Percentiles rank a stretch among this genome's conserved stretches.
Conservation (phyloP, 2,113 vertebrate genomes). For the Etia nguti region DNA sequence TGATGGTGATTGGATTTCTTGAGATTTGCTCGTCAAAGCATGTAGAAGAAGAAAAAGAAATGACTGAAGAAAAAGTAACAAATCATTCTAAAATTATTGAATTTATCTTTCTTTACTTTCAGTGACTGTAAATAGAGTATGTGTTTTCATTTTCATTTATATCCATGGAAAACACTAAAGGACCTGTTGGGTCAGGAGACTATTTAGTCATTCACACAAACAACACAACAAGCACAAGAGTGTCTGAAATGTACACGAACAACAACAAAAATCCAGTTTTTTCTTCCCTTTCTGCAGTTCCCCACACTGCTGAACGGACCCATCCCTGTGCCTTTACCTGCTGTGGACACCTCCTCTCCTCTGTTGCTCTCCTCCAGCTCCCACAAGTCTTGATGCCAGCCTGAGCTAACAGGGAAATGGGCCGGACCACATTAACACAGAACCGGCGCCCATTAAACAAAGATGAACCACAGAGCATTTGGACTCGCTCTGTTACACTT, state of each 20-base stretch:
- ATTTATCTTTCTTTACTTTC: not conserved
- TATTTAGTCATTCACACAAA: not conserved
- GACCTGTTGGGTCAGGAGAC: not conserved
- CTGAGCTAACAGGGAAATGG: not conserved
- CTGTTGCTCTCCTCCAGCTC: constrained; percentile 83
- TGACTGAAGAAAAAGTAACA: not conserved
- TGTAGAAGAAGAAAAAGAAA: not conserved
- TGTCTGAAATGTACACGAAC: not conserved
- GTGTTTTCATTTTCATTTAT: not conserved
- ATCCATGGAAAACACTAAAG: not conserved
- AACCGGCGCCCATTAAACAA: not conserved
- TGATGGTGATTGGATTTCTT: not conserved
- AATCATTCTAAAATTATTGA: not conserved
- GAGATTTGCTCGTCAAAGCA: not conserved
- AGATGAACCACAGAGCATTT: not conserved
- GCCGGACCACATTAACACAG: not conserved
- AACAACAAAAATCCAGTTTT: not conserved
- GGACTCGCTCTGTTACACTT: not conserved
- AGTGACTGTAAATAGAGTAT: not conserved
- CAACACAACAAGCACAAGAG: not conserved
- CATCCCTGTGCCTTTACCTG: constrained; percentile 81
- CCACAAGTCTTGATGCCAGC: constrained; percentile 86
- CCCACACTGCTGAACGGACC: constrained; percentile 87
- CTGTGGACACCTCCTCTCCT: constrained; percentile 81
- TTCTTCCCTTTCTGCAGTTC: constrained; percentile 73